Base-by-base conservation (phyloP, 2,113 vertebrate genomes). In the Ammospiza nelsoni region DNA sequence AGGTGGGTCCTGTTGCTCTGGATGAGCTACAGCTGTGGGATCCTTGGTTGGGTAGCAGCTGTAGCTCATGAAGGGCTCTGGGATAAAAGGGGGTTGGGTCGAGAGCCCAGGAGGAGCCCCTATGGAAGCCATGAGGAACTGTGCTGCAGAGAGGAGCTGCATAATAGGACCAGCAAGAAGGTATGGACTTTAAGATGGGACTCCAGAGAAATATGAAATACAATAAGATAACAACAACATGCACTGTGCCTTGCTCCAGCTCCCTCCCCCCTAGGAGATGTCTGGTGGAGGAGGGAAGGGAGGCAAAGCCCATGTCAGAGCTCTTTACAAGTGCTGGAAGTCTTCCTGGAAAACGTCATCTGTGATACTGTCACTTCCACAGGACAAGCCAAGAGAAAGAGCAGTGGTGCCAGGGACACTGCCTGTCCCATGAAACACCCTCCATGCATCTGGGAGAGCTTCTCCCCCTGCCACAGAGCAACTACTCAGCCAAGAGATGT, bases 361-460 rank as follows among this genome's bases (percentile, higher is more conserved):
- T 81, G 65, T 0, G 13, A 91, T 84, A 84, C 61, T 96, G 95
- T 97, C 89, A 78, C 95, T 95, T 92, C 92, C 91, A 84, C 13
- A 86, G 39, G 58, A 68, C 31, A 8, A n/a, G 95, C 91, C 89
- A 97, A 97, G 80, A 95, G 92, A 95, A 94, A 92, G 80, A 72
- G 76, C 80, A 84, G 4, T 1, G 5, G 76, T 97, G 94, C 94
- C 94, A 96, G 73, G 76, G 86, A 90, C 83, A 88, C 0, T 8
- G 67, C 21, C 79, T 59, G 75, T 66, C 43, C 85, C 57, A 2
- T 17, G 33, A 37, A 92, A 86, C 83, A 78, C 72, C 61, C 77
- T 77, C 48, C 66, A n/a, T 0, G 3, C 73, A 87, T 13, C 31
- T 63, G 71, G 61, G 72, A 65, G 14, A 81, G 57, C 76, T 91